Evolutionary conservation across 2,113 vertebrate species (phyloP).

Genomic region (Labeo rohita): DNA sequence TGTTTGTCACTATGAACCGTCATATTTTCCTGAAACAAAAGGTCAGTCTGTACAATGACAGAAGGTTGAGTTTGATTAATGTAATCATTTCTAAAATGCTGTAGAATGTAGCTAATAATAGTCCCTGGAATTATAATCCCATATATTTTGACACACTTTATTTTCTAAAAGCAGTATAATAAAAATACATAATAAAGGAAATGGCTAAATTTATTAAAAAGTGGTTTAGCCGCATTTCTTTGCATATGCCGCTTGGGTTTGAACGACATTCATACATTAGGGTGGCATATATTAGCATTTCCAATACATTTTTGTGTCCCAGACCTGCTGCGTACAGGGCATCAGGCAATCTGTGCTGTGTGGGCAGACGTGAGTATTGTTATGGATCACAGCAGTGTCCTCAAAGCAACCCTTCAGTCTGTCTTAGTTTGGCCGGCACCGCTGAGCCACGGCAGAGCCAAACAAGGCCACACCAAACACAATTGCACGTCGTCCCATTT

Average conservation of each 20-base stretch:
- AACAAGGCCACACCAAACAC: slow-evolving; percentile 43
- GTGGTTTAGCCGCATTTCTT: background rate
- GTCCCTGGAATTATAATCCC: background rate
- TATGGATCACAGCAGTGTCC: slow-evolving; percentile 45
- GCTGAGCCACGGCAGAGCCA: slow-evolving; percentile 23
- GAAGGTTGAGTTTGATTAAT: background rate
- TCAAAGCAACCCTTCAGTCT: slow-evolving; percentile 38
- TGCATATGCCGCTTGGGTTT: background rate
- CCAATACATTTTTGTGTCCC: slow-evolving; percentile 26
- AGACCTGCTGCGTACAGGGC: slow-evolving; percentile 6
- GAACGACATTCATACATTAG: background rate
- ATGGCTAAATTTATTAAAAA: background rate
- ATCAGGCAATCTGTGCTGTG: slow-evolving; percentile 34
- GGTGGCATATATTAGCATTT: background rate
- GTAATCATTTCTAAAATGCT: background rate
- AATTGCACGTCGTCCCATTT: slow-evolving; percentile 15
- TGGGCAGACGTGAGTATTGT: slow-evolving; percentile 27
- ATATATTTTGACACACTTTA: too few relatives aligned
- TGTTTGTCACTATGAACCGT: background rate
- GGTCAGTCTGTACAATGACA: background rate
- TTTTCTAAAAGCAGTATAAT: background rate
- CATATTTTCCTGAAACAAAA: background rate
- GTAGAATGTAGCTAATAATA: background rate
- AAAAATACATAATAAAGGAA: background rate
- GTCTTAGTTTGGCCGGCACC: slow-evolving; percentile 34